Conservation (phyloP, 2,888 invertebrate genomes). For the Poecilobothrus nobilitatus region DNA sequence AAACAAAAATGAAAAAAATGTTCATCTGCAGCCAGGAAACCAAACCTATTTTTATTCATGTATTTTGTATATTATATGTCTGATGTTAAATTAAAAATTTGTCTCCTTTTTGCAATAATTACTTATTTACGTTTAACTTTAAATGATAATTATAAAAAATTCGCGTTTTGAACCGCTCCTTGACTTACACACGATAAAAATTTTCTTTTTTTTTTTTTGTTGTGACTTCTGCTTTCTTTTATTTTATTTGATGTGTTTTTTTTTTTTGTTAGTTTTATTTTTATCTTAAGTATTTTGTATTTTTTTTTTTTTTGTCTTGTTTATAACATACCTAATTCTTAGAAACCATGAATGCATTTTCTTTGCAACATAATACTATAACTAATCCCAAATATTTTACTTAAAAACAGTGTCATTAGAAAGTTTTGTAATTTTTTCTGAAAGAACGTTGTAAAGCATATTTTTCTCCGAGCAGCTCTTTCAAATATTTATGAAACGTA, state of each 20-base stretch:
- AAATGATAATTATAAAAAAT: background rate
- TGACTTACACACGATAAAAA: background rate
- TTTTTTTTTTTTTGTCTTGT: background rate
- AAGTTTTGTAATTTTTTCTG: too few species aligned
- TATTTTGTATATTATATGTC: background rate
- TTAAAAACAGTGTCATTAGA: too few species aligned
- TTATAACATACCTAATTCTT: background rate
- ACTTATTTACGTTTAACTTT: background rate
- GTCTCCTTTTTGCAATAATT: background rate
- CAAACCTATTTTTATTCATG: background rate
- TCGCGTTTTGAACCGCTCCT: background rate
- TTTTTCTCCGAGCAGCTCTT: too few species aligned
- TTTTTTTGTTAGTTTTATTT: too few species aligned
- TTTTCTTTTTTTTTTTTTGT: background rate
- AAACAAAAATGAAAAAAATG: too few species aligned
- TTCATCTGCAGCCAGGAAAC: background rate
- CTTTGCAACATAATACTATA: too few species aligned
- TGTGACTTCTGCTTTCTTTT: background rate
- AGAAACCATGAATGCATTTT: background rate
- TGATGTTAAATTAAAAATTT: conserved; percentile 3
- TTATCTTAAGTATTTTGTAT: background rate
- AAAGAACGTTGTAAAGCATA: too few species aligned
- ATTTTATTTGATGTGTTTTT: background rate
- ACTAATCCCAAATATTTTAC: too few species aligned
- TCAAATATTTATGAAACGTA: too few species aligned